Base-by-base conservation (phyloP, 2,113 vertebrate species). In the Galeopterus variegatus region DNA sequence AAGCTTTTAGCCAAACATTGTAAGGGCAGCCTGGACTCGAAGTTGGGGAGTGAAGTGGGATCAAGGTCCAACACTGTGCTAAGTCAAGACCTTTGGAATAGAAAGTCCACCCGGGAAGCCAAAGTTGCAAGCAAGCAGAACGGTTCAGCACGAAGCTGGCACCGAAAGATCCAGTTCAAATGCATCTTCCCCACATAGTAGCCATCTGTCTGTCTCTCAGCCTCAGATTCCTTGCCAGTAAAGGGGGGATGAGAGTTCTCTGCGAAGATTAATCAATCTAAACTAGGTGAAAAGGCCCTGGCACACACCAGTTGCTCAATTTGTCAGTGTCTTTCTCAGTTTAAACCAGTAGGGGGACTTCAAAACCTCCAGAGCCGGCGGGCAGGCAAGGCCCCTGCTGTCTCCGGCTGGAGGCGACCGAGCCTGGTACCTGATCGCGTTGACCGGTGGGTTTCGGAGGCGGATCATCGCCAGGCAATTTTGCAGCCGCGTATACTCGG, bases 361-460 rank as follows among this genome's bases (percentile, higher is more conserved):
- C 15, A 28, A 21, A 54, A 56, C 79, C 67, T 21, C 14, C 60
- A 2, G 17, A 9, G 67, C 26, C 5, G 17, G 33, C 56, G 23
- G 52, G 23, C 31, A 26, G 6, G 15, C 2, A 11, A 33, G 56
- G 18, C 18, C 12, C 65, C 15, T 1, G 62, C 13, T 1, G 52
- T 33, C 41, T 21, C 60, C 0, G 1, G 41, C 76, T 10, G 62
- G 56, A 19, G 28, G n/a, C 23, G 1, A 8, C 54, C 3, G 3
- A 31, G 75, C 45, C 41, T 0, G 31, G 97, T 98, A 99, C 99
- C 99, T 99, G 86, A 99, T 97, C 2, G 99, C 98, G 97, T 99
- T 99, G 58, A 99, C 98, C 0, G 99, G 99, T 1, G 99, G 99
- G 93, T 99, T 99, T 81, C 97, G 94, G 18, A 99, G 98, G 65